Base-by-base conservation (phyloP, 2,113 vertebrate species). In the Heteronetta atricapilla region DNA sequence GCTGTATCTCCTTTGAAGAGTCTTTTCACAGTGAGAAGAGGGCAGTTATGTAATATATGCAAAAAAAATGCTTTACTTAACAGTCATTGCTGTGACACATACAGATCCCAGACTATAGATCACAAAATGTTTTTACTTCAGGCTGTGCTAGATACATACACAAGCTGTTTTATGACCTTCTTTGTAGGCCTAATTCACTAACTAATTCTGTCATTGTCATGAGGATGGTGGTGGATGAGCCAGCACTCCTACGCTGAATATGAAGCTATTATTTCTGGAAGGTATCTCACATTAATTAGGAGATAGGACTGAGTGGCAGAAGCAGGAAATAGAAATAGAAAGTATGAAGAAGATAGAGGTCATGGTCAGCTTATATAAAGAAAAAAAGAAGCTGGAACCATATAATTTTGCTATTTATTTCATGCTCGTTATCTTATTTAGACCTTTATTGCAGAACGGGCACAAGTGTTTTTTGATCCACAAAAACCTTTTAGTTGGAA, bases 31-130 rank as follows among this genome's bases (percentile, higher is more conserved):
- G 62, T 18, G 53, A 16, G 26, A 33, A 25, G 44, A 48, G 59
- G n/a, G 8, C 11, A 33, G 28, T 63, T 68, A 36, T 0, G 1
- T 50, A 42, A n/a, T n/a, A n/a, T n/a, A n/a, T n/a, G n/a, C n/a
- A n/a, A n/a, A n/a, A n/a, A 13, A 56, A 52, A 58, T 90, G 13
- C 26, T 62, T 67, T 62, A 15, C 31, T 44, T 44, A 44, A 25
- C 34, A 50, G 59, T 63, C 56, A 56, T 10, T 50, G 55, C 33
- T 58, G 68, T 50, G 40, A 44, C 34, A 72, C 19, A 13, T 13
- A 12, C 20, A 58, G 48, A 60, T 90, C 21, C 34, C 26, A 44
- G n/a, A 46, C 25, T 58, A 26, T 2, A 69, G 67, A 46, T 6
- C 12, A 28, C 34, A 34, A 23, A 70, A 50, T 18, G 17, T 56